Base-by-base conservation (phyloP, 2,888 invertebrate species). In the Hartigia nigra region DNA sequence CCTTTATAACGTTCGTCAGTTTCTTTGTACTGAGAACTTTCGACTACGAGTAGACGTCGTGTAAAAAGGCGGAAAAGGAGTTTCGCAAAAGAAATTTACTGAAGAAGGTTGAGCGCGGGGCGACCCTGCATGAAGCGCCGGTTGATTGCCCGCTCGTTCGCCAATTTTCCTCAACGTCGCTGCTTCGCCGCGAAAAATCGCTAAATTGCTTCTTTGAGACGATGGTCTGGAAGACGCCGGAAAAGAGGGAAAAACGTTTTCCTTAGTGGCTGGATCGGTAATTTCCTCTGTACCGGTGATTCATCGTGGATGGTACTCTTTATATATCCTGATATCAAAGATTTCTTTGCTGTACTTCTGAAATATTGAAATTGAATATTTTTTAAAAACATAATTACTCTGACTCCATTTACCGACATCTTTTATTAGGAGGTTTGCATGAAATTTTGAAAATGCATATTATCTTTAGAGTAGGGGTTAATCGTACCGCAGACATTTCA, bases 71-170 rank as follows among this genome's bases (percentile, higher is more conserved):
- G 70, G 72, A 39, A 31, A 78, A 75, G 74, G 77, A 76, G 70
- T 75, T 76, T 79, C 79, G 83, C 80, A 82, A 85, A 85, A 86
- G 87, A 87, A 88, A 87, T 87, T 87, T 85, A 72, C 78, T 80
- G 81, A 84, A 85, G 83, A 85, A 80, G 82, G 80, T 55, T 23
- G 83, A 83, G 83, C 55, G 23, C 55, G 78, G 39, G 86, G 86
- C 87, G 84, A 82, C 83, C 84, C 87, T 87, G 87, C 85, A 89
- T 91, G 90, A 91, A 91, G 86, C 89, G 89, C 88, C 87, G 55
- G 89, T 88, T 91, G 91, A 91, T 91, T 91, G 91, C 89, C 90
- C 87, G 86, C 85, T 89, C 88, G 88, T 88, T 88, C 87, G 88
- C 84, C 90, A 91, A 91, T 91, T 91, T 90, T 87, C 90, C 70